Base-by-base conservation (phyloP, 1,140 invertebrate genomes). In the Heliconius congener region DNA sequence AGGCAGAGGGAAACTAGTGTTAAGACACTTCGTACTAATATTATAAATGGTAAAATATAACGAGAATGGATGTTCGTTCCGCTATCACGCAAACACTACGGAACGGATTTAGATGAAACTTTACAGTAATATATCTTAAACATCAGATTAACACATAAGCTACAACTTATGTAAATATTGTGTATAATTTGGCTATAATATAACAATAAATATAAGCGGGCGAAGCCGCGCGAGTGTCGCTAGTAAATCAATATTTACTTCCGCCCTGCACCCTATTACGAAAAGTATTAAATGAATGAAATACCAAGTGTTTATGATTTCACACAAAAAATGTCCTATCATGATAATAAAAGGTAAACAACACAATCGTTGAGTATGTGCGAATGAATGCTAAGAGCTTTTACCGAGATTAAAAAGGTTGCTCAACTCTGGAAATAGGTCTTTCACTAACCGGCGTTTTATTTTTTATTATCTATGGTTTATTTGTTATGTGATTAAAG, bases 381-480 rank as follows among this genome's bases (percentile, higher is more conserved):
- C 71, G 60, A 82, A 82, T 76, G 81, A 73, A 77, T 74, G 81
- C 77, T 79, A 76, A 82, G 79, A 82, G 81, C 81, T 82, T 79
- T 82, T 82, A 79, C 52, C 27, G 74, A 71, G 79, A 80, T 80
- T 79, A 80, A 80, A 57, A 80, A 76, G 74, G 74, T 79, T 74
- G 74, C 78, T 76, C 79, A 76, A 76, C 79, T 80, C 71, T 42
- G 73, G 52, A 74, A 72, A 80, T 80, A 75, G 74, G 74, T 80
- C 79, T 73, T 34, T 30, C 60, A 27, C 27, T 66, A 30, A 16
- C 60, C 9, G 23, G n/a, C 9, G 23, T 16, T 66, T 66, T 66
- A 66, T 66, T 66, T 66, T 66, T 66, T 16, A 46, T 66, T 66
- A 66, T 27, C n/a, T 66, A 30, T 30, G 11, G 60, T 66, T 66